Evolutionary conservation across 1,140 invertebrate species (phyloP).

Genomic region (Asbolus verrucosus): DNA sequence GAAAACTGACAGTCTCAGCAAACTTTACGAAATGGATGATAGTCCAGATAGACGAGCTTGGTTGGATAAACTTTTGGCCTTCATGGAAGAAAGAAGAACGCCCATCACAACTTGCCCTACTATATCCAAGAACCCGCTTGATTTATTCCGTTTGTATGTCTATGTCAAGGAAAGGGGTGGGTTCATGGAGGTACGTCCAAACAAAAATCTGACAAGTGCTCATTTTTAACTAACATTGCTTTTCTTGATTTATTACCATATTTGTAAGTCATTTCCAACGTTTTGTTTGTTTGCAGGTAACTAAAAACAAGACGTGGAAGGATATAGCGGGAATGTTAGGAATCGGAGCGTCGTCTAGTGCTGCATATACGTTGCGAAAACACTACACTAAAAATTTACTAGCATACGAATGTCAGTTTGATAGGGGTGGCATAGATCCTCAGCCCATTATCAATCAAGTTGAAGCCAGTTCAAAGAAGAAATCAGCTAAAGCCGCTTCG

Average conservation of each 20-base stretch:
- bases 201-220: too few relatives aligned
- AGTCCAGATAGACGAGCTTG: slow-evolving; percentile 90
- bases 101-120: slow-evolving; percentile 95
- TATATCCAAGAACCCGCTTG: slow-evolving; percentile 97
- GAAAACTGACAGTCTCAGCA: slow-evolving; percentile 91
- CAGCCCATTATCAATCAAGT: slow-evolving; percentile 95
- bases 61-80: slow-evolving; percentile 91
- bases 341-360: slow-evolving; percentile 95
- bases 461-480: slow-evolving; percentile 90
- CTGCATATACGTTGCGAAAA: slow-evolving; percentile 95
- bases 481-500: slow-evolving; percentile 83
- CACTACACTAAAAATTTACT: slow-evolving; percentile 98
- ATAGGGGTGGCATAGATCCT: slow-evolving; percentile 95
- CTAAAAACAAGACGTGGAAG: slow-evolving; percentile 98
- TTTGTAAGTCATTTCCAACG: slow-evolving; percentile 2
- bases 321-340: slow-evolving; percentile 94
- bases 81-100: slow-evolving; percentile 93
- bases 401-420: slow-evolving; percentile 96
- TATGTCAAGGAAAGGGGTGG: slow-evolving; percentile 96
- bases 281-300: slow-evolving; percentile 78
- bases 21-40: slow-evolving; percentile 97
- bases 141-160: slow-evolving; percentile 96
- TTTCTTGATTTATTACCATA: background rate
- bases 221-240: too few relatives aligned
- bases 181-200: slow-evolving; percentile 90